Evolutionary conservation across 1,140 invertebrate genomes (phyloP).

Genomic region (Littorina saxatilis): DNA sequence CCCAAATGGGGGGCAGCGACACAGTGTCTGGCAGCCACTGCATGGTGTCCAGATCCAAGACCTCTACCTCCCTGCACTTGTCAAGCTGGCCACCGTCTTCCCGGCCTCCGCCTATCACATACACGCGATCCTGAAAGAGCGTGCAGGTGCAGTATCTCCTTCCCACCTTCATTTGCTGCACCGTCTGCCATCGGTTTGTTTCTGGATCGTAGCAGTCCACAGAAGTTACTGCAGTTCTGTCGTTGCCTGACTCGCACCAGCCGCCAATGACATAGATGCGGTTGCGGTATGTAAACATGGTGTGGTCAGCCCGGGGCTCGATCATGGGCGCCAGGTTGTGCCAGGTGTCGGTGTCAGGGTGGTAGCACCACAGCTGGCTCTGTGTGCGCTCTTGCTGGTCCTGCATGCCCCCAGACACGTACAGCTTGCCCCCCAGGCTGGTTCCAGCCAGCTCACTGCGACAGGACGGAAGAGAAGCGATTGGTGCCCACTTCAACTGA

Average conservation of each 20-base stretch:
- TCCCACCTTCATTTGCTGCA: conserved; percentile 82
- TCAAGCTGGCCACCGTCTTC: conserved; percentile 51
- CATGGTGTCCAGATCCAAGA: conserved; percentile 51
- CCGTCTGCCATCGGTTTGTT: conserved; percentile 80
- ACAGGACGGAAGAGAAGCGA: conserved; percentile 79
- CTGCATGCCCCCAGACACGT: conserved; percentile 81
- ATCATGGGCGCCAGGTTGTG: conserved; percentile 79
- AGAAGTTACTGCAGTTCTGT: conserved; percentile 72
- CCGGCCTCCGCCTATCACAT: conserved; percentile 84
- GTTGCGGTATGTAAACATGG: conserved; percentile 80
- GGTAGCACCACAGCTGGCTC: conserved; percentile 80
- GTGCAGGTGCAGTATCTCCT: conserved; percentile 84
- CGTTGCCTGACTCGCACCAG: conserved; percentile 80
- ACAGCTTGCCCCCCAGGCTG: conserved; percentile 77
- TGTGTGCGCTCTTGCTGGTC: conserved; percentile 77
- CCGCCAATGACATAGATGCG: conserved; percentile 84
- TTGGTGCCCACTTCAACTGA: conserved; percentile 80
- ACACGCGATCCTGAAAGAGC: conserved; percentile 80
- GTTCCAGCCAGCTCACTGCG: conserved; percentile 83
- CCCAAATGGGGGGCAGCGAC: conserved; percentile 57
- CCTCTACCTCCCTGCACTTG: conserved; percentile 54
- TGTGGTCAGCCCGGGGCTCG: conserved; percentile 83
- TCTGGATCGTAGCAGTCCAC: conserved; percentile 83
- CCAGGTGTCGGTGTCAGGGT: conserved; percentile 80
- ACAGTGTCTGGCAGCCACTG: conserved; percentile 45